Percentiles rank a stretch among this genome's conserved stretches.
These are phyloP conservation scores for Lota lota DNA, from an alignment of 2,113 vertebrate genomes.

Conservation along the genomic window DNA sequence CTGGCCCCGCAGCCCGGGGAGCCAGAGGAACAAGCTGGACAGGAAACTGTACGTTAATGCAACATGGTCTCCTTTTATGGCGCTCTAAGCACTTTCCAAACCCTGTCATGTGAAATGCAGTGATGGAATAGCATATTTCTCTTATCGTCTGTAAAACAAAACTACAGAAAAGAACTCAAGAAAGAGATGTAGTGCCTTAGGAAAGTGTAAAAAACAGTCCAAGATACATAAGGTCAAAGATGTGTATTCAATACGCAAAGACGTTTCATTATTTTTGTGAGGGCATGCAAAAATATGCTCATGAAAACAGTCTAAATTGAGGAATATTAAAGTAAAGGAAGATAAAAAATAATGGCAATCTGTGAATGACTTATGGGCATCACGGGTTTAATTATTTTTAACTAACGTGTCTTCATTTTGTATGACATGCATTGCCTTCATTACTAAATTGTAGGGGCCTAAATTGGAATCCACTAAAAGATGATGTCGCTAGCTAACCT, in stretches of 20 bases:
- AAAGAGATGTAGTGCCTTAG: not conserved
- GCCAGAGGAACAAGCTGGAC: conserved; percentile 47
- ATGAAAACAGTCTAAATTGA: not conserved
- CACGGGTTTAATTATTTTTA: too few species aligned
- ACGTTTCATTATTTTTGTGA: not conserved
- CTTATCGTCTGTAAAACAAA: conserved; percentile 53
- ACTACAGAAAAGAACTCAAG: too few species aligned
- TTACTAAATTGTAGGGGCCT: too few species aligned
- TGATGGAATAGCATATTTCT: conserved; percentile 41
- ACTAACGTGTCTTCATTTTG: too few species aligned
- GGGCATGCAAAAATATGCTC: not conserved
- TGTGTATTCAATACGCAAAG: not conserved
- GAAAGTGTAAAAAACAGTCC: conserved; percentile 28
- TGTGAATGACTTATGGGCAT: too few species aligned
- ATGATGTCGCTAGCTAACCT: not conserved
- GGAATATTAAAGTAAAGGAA: too few species aligned
- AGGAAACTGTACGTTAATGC: conserved; percentile 50
- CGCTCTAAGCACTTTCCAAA: conserved; percentile 37
- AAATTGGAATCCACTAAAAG: too few species aligned
- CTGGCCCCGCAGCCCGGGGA: conserved; percentile 35
- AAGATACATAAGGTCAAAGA: not conserved
- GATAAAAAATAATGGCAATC: too few species aligned
- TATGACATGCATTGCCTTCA: too few species aligned
- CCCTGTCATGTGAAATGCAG: conserved; percentile 41
- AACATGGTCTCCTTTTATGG: conserved; percentile 65